These are phyloP conservation scores for Sciaenops ocellatus DNA, from an alignment of 2,797 vertebrate species.

Conservation along the genomic window DNA sequence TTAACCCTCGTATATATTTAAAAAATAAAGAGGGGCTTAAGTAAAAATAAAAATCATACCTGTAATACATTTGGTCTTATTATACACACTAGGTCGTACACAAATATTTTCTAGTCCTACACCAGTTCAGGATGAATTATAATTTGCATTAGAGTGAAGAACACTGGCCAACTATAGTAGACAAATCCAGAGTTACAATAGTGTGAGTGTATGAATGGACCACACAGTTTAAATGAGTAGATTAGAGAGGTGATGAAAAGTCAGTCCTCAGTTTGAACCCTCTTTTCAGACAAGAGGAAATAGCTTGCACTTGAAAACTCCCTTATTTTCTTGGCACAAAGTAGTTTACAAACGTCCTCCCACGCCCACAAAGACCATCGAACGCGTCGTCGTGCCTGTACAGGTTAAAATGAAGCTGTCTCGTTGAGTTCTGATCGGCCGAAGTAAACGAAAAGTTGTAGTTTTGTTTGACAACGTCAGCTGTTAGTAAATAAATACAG, in stretches of 20 bases:
- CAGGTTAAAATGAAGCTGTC: slow-evolving; percentile 65
- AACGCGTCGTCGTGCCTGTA: slow-evolving; percentile 40
- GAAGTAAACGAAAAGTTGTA: slow-evolving; percentile 41
- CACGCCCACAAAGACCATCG: slow-evolving; percentile 17
- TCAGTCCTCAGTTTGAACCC: slow-evolving; percentile 40
- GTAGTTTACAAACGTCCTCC: slow-evolving; percentile 60
- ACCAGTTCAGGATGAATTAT: slow-evolving; percentile 12
- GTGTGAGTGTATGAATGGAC: slow-evolving; percentile 40
- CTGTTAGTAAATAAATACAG: slow-evolving; percentile 65
- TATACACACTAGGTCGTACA: slow-evolving; percentile 20
- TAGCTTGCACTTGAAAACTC: slow-evolving; percentile 54
- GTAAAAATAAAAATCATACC: slow-evolving; percentile 8
- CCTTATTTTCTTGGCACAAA: slow-evolving; percentile 73
- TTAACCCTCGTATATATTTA: not conserved
- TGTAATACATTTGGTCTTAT: slow-evolving; percentile 46
- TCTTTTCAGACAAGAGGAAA: slow-evolving; percentile 49
- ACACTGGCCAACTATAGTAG: slow-evolving; percentile 22
- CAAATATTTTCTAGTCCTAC: not conserved
- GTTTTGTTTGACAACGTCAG: slow-evolving; percentile 47
- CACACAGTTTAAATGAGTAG: slow-evolving; percentile 52
- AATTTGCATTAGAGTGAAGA: slow-evolving; percentile 22
- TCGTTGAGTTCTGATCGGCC: slow-evolving; percentile 51
- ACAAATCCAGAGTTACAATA: slow-evolving; percentile 58
- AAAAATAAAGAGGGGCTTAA: slow-evolving; percentile 21
- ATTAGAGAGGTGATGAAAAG: slow-evolving; percentile 39